phyloP scores from a whole-genome alignment of 2,113 vertebrate species.

The human region GRCh38 chr2:212922001-212922500 shows the following conservation, averaged over 20 bases:
- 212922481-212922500: background rate
- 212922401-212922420: background rate
- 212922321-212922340: constrained; percentile 9
- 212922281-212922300: constrained; percentile 1
- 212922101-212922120: background rate
- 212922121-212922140: background rate
- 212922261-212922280: background rate
- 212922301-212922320: background rate
- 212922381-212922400: background rate
- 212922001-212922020: background rate
- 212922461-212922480: background rate
- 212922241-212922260: background rate
- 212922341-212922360: constrained; percentile 2
- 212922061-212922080: background rate
- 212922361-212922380: constrained; percentile 8
- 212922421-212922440: background rate
- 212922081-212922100: background rate
- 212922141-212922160: background rate
- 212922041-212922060: background rate
- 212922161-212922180: background rate
- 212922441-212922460: background rate
- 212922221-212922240: background rate
- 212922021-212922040: background rate
- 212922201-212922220: background rate
- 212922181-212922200: background rate